phyloP scores from a whole-genome alignment of 2,113 vertebrate species.

The Felis chaus region DNA sequence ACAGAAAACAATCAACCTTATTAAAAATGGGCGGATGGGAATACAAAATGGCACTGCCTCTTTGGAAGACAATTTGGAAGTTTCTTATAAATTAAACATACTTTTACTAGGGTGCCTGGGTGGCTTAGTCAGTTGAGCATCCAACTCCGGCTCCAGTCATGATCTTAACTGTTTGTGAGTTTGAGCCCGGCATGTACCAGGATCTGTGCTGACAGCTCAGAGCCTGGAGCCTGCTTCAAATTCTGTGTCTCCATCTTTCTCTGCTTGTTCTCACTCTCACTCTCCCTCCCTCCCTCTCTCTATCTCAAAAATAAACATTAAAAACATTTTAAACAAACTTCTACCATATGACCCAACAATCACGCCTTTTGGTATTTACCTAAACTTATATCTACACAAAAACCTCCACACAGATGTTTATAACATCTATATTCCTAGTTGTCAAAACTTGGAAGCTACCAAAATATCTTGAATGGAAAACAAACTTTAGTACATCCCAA shows the following conservation, averaged over 20 bases:
- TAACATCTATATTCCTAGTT: background rate
- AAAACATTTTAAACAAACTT: background rate
- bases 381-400: background rate
- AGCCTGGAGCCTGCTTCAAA: no score
- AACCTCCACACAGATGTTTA: background rate
- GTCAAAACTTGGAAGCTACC: background rate
- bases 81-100: background rate
- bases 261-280: no score
- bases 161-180: no score
- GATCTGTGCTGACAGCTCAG: no score
- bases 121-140: no score
- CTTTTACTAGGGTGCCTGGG: background rate
- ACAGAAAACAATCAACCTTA: background rate
- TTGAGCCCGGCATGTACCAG: no score
- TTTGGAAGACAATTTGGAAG: background rate
- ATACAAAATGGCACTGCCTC: background rate
- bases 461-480: background rate
- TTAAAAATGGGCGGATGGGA: background rate
- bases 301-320: no score
- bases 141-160: no score
- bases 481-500: background rate
- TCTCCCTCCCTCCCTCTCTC: no score
- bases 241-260: no score
- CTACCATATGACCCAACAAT: background rate
- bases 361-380: background rate